Base-by-base conservation (phyloP, 2,888 invertebrate species). In the Erebia ligea region DNA sequence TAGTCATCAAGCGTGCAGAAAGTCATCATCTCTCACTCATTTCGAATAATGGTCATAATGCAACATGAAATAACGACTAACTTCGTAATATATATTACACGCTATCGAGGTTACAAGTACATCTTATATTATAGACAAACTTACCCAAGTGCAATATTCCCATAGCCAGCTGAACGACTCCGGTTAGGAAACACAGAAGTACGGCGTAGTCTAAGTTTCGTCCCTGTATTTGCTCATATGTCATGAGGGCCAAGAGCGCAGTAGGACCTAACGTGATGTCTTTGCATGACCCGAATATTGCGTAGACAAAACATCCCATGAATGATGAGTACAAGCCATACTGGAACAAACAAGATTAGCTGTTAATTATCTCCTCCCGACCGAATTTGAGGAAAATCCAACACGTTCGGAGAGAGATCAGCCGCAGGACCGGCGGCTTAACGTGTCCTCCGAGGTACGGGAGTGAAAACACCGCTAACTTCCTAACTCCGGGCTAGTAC, bases 241-340 rank as follows among this genome's bases (percentile, higher is more conserved):
- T 98, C 97, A 99, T 97, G 48, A 99, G 94, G 0, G 98, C 97
- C 95, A 99, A 96, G 69, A 98, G 94, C n/a, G 99, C 98, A 0
- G 98, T 98, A 2, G 99, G 98, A 9, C 99, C 97, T 72, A 97
- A 96, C 8, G 97, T 97, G 70, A 97, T 97, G 83, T 97, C 97
- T 77, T 97, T 97, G 83, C 97, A 97, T 64, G 98, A 97, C 40
- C 99, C 99, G 79, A 99, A 95, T 72, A 98, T 87, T 65, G 97
- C 95, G 91, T 99, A 99, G 54, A 99, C 95, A 86, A 99, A 97
- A 82, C 98, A 98, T 1, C 98, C 98, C 90, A 98, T 95, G 88
- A 99, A 99, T 1, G 98, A 97, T 0, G 98, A 98, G 91, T 99
- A 99, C 65, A 99, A 94, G 3, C 99, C 99, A 91, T 98, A 98